Base-by-base conservation (phyloP, 2,113 vertebrate genomes). In the Sorex araneus region DNA sequence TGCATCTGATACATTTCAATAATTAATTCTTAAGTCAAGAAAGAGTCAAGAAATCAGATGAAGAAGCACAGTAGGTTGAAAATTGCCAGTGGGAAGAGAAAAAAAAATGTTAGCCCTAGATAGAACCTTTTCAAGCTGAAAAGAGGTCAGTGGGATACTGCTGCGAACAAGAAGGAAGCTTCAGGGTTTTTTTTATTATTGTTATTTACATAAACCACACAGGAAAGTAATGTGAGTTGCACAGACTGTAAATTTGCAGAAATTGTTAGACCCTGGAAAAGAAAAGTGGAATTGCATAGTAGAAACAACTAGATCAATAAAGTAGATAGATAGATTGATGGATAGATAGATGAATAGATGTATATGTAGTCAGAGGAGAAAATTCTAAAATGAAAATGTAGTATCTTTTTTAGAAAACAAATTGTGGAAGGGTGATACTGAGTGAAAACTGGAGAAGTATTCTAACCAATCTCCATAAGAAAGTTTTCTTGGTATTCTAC, bases 141-240 rank as follows among this genome's bases (percentile, higher is more conserved):
- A 94, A 95, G 91, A 96, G 93, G 95, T 97, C 95, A 96, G 95
- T 96, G 87, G 92, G 94, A 94, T 94, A 95, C 94, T 83, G 91
- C 66, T 96, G 91, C 93, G 95, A 93, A 91, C 73, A 96, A 79
- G 71, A 73, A 94, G 89, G 84, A 91, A 91, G 89, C 84, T 85
- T 91, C 64, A 8, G 50, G 94, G 85, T 23, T 5, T 96, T 5
- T 96, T 92, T 91, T 84, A 91, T 95, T 96, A 94, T 94, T 97
- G 70, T 97, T 97, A 97, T 96, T 97, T 97, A 97, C 92, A 95
- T 96, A 95, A 94, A 85, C 40, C 86, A 94, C 75, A 43, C 78
- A 93, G 94, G 94, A 89, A 36, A 76, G 85, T 40, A n/a, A 30
- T 25, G 63, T 0, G 11, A 95, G 90, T 93, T 83, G 28, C 28